Conservation (phyloP, 2,888 invertebrate genomes). For the Odontothrips loti region DNA sequence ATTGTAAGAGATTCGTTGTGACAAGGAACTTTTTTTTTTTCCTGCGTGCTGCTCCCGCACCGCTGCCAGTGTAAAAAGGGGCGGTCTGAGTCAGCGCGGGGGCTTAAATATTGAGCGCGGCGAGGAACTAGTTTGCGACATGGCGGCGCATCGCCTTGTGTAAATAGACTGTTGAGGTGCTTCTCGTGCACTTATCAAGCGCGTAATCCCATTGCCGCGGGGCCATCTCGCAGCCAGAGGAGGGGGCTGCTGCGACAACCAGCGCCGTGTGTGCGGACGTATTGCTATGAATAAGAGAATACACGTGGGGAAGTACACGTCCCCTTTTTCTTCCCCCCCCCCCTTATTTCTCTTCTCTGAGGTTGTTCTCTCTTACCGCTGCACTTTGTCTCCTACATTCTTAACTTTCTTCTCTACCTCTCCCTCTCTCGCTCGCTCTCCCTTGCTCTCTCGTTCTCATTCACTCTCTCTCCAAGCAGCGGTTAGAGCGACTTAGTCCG, state of each 20-base stretch:
- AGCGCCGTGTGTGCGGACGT: background rate
- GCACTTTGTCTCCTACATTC: too few relatives aligned
- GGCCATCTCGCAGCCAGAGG: background rate
- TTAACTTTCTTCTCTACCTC: too few relatives aligned
- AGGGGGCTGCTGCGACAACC: background rate
- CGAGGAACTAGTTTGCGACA: background rate
- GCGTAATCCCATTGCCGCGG: constrained; percentile 21
- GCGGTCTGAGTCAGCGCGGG: too few relatives aligned
- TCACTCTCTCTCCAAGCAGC: too few relatives aligned
- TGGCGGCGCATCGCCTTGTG: background rate
- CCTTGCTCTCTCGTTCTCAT: too few relatives aligned
- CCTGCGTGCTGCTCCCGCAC: too few relatives aligned
- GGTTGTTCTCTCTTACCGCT: background rate
- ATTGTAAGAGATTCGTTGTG: too few relatives aligned
- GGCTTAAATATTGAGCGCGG: too few relatives aligned
- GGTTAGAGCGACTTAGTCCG: too few relatives aligned
- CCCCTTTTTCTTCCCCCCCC: background rate
- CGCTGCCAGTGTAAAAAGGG: too few relatives aligned
- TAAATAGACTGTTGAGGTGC: constrained; percentile 19
- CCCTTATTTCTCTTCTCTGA: background rate
- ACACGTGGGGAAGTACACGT: background rate
- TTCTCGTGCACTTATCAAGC: constrained; percentile 18
- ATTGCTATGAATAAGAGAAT: constrained; percentile 12
- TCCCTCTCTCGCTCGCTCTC: too few relatives aligned
- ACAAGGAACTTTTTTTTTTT: too few relatives aligned